Evolutionary conservation across 2,113 vertebrate genomes (phyloP), one percentile per base, ranked within the genome.

Genomic region (Urocynchramus pylzowi): DNA sequence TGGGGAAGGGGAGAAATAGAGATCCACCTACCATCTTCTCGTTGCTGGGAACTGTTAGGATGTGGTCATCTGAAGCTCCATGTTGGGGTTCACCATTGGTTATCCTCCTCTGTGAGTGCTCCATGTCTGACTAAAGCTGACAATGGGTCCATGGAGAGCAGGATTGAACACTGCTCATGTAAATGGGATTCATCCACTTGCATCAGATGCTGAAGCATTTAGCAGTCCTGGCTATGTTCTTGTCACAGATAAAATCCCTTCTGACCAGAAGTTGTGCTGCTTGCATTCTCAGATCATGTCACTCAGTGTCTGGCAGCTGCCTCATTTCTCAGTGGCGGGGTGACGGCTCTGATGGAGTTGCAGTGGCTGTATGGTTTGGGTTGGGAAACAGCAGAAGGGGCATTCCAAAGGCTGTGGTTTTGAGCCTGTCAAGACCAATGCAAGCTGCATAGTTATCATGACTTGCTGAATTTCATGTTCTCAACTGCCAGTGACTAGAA

Each of bases 341-440:
- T 0, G 0, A 23, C 0, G 0, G 49, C 60, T 91, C 30, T 59
- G 31, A 30, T 0, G 1, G 75, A 69, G 28, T 24, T 1, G 2
- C 53, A 11, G 57, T 30, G 57, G 12, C 61, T 41, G 26, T 63
- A 21, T 3, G 5, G 15, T 49, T 84, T 76, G 71, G 31, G 18
- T 39, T 3, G 3, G 59, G 60, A 84, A 84, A 50, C 3, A 2
- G 41, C 77, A 84, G 37, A 74, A 82, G 8, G 54, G 39, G 21
- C 35, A 13, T 71, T 82, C 37, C 35, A 28, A 63, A 83, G 35
- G 57, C 61, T 42, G 2, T 39, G 63, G 24, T 10, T 87, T 68
- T 82, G 57, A 90, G 59, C 50, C 37, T 88, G 3, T 68, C 24
- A 28, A 88, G 85, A 81, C 42, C 35, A 56, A 6, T 4, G 2